phyloP scores from a whole-genome alignment of 2,888 invertebrate species.

The Xanthorhoe designata region DNA sequence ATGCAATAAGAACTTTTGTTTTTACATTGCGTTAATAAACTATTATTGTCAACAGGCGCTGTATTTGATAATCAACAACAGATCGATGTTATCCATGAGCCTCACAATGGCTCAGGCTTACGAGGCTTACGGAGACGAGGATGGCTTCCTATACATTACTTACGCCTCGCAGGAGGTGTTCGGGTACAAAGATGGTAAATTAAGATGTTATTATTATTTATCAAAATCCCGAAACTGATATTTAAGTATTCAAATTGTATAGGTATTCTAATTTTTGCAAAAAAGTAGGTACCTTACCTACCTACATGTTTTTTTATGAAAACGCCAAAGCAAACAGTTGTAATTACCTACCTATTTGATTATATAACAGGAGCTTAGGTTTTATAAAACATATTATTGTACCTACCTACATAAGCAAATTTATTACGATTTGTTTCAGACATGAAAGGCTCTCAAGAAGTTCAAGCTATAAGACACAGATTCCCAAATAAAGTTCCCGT shows the following conservation, averaged over 20 bases:
- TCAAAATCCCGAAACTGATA: background rate
- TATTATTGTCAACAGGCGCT: slow-evolving; percentile 86
- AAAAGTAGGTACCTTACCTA: no score
- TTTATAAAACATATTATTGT: no score
- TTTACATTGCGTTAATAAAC: background rate
- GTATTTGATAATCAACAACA: slow-evolving; percentile 93
- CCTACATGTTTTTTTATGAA: no score
- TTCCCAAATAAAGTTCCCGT: slow-evolving; percentile 93
- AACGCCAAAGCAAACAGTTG: no score
- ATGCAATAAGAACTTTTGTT: no score
- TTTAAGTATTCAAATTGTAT: no score
- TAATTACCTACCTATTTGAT: no score
- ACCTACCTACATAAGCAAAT: background rate
- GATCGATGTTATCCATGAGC: slow-evolving; percentile 92
- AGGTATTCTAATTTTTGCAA: no score
- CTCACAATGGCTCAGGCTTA: slow-evolving; percentile 93
- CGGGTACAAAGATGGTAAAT: slow-evolving; percentile 85
- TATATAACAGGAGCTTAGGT: no score
- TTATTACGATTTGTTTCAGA: slow-evolving; percentile 51
- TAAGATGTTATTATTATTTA: background rate
- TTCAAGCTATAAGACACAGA: slow-evolving; percentile 89
- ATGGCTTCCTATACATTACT: slow-evolving; percentile 95
- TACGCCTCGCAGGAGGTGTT: slow-evolving; percentile 97
- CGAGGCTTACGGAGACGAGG: slow-evolving; percentile 90
- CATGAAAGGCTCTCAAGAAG: slow-evolving; percentile 84